Evolutionary conservation across 1,140 invertebrate species (phyloP), one percentile per base, ranked within the genome.

Genomic region (Ericerus pela): DNA sequence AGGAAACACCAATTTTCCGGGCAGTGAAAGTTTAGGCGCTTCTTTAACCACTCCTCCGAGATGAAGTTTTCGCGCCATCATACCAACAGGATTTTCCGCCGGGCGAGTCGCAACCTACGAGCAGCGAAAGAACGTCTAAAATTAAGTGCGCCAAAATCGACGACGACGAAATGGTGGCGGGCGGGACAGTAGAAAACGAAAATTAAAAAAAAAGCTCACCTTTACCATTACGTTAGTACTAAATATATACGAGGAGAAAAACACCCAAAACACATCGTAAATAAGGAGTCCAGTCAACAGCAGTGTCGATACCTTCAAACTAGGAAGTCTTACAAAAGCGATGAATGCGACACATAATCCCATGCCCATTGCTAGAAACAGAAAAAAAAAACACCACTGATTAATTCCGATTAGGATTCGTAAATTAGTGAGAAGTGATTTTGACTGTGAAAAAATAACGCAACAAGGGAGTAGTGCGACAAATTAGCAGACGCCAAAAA

Each of bases 141-240:
- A 24, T 16, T 16, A 47, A 18, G 26, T 47, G 22, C 30, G 30
- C 30, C 30, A 33, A 33, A 8, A 33, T 10, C n/a, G 8, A n/a
- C 30, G 30, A 33, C n/a, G 31, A n/a, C 31, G 8, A n/a, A 33
- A 10, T 33, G 31, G 31, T n/a, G 8, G n/a, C n/a, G n/a, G 8
- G 31, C 31, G n/a, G 31, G 31, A 33, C 31, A 33, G n/a, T n/a
- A n/a, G n/a, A 10, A 33, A n/a, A 33, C n/a, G 31, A n/a, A 10
- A 33, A 33, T 38, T 14, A 38, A 6, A n/a, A 4, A 22, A 22
- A 22, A 24, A 14, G 59, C 62, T 77, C 61, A 88, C 87, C 75
- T 95, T 95, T 55, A 97, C 92, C 94, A 97, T 97, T 54, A 97
- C 91, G 68, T 97, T 97, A 65, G 93, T 90, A 73, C 89, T 96